phyloP scores from a whole-genome alignment of 2,888 invertebrate genomes.

The Andrena chrysosceles region DNA sequence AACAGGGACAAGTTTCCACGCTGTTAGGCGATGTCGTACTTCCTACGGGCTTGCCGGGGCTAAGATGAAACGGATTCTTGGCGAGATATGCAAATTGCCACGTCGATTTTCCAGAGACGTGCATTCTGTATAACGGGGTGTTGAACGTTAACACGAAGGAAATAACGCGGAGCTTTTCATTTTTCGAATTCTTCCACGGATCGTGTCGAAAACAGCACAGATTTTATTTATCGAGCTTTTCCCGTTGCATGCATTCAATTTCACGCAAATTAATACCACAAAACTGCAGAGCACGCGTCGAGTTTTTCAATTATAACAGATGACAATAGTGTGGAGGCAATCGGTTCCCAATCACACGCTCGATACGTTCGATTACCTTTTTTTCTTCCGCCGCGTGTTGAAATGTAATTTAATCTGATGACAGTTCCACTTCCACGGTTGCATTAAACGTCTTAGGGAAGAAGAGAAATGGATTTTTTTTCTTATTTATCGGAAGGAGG shows the following conservation, averaged over 20 bases:
- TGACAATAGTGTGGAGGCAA: background rate
- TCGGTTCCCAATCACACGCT: slow-evolving; percentile 14
- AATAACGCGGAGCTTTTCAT: background rate
- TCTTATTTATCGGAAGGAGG: background rate
- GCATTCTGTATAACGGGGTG: background rate
- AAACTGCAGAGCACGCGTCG: too few species aligned
- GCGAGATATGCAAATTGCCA: slow-evolving; percentile 15
- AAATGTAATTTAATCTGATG: slow-evolving; percentile 15
- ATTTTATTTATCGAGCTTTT: background rate
- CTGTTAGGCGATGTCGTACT: slow-evolving; percentile 11
- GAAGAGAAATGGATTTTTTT: slow-evolving; percentile 29
- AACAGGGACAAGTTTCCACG: slow-evolving; percentile 4
- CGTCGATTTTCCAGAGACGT: background rate
- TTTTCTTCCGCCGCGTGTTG: background rate
- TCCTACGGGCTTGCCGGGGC: slow-evolving; percentile 1
- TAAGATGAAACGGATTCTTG: background rate
- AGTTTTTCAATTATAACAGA: too few species aligned
- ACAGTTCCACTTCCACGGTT: background rate
- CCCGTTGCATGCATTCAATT: too few species aligned
- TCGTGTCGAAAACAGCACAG: background rate
- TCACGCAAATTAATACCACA: too few species aligned
- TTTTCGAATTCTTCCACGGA: too few species aligned
- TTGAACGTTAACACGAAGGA: background rate
- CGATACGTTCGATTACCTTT: slow-evolving; percentile 25
- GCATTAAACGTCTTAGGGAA: background rate